Percentiles rank a stretch among this genome's conserved stretches.
phyloP scores from a whole-genome alignment of 2,888 invertebrate species.

The Pachliopta kotzebuea region DNA sequence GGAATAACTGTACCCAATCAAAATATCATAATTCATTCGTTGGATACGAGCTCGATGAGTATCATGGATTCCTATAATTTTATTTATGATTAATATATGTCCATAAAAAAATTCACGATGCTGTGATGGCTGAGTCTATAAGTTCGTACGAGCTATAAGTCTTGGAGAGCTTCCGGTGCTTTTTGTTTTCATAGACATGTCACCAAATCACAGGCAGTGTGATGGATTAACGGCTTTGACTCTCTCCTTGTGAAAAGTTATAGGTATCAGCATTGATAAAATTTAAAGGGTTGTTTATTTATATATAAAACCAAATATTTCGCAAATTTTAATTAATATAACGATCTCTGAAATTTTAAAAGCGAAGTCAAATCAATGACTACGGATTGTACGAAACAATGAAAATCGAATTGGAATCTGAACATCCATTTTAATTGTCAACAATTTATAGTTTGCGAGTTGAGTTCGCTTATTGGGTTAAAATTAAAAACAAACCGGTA shows the following conservation, averaged over 20 bases:
- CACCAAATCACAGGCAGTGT: no score
- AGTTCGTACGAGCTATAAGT: no score
- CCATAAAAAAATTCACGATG: neutral
- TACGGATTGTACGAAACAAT: neutral
- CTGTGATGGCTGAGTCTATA: no score
- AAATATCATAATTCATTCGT: conserved; percentile 24
- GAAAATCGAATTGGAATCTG: neutral
- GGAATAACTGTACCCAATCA: conserved; percentile 16
- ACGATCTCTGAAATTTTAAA: neutral
- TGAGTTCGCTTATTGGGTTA: neutral
- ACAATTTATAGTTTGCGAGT: neutral
- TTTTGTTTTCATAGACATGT: no score
- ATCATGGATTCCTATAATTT: conserved; percentile 10
- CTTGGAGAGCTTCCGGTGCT: no score
- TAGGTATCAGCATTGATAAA: no score
- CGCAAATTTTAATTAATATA: neutral
- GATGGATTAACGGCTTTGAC: no score
- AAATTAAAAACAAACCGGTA: neutral
- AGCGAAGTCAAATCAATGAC: neutral
- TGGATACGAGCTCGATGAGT: conserved; percentile 15
- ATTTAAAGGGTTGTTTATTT: no score
- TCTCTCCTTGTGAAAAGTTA: no score
- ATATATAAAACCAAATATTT: neutral
- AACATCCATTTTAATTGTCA: neutral
- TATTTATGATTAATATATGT: conserved; percentile 4